Base-by-base conservation (phyloP, 2,113 vertebrate species). In the Vulpes vulpes region DNA sequence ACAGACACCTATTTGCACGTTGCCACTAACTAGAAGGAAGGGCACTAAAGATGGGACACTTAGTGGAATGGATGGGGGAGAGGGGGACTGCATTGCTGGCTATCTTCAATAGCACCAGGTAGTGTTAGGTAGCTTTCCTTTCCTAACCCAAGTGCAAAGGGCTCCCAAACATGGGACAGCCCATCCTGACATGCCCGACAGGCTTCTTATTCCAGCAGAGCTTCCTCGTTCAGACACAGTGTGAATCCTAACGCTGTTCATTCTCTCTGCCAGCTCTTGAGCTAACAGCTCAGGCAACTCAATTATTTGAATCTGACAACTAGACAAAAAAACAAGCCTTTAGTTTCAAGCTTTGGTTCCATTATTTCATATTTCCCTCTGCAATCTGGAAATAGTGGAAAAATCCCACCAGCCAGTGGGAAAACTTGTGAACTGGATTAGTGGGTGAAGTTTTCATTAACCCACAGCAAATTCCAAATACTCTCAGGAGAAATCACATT, bases 401-500 rank as follows among this genome's bases (percentile, higher is more conserved):
- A 96, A 78, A 67, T 64, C 38, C 32, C 76, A 96, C 73, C 73
- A 81, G 73, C 35, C 60, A 57, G 43, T n/a, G 51, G 51, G 80
- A 82, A 92, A 85, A 16, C 57, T 59, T 57, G 11, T 95, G 95
- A 87, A 79, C 67, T 59, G 60, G n/a, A 93, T 38, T 53, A 95
- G 55, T 22, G 35, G 86, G 67, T 96, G 20, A 94, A 79, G 57
- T 87, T 97, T 96, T 97, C 93, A 79, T 90, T 90, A 96, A 94
- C 80, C 15, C 84, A 93, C 60, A 97, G 43, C 19, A 95, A 93
- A 96, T 91, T 96, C 78, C 92, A 96, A 82, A 97, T 22, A 49
- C 53, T 96, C 79, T 96, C 92, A n/a, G 59, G 59, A 96, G 84
- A 97, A 97, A 96, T 94, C 38, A 60, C 55, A 73, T 81, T 88